Evolutionary conservation across 2,888 invertebrate genomes (phyloP), one percentile per base, ranked within the genome.

Genomic region (Lucinisca nassula): DNA sequence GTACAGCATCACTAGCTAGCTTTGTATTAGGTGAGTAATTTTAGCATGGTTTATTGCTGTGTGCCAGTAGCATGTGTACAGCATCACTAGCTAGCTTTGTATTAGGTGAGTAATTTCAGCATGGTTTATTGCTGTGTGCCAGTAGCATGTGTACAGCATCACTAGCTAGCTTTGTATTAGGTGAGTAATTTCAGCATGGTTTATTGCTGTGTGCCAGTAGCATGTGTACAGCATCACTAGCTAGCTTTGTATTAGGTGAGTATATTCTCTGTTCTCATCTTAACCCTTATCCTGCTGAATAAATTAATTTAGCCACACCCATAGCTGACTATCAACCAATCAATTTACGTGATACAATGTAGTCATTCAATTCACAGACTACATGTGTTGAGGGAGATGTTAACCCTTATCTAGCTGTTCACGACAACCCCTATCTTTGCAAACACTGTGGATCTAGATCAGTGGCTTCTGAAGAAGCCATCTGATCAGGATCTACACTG

Each of bases 91-190:
- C 99, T 72, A 98, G 98, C 96, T 98, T 99, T 95, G 97, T 98
- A 12, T 97, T 99, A 87, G 99, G 99, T 95, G 80, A 87, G 93
- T 88, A 98, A 95, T 96, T 98, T 73, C 97, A 98, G 93, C 98
- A 99, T 97, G 98, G 98, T 40, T 97, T 98, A 82, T 97, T 99
- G 85, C 97, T 99, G 86, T 98, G 98, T 97, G 98, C 98, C 77
- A 98, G 98, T 94, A 98, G 98, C 97, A 97, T 98, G 90, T 97
- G 98, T 40, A 99, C 99, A 77, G 98, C 99, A 58, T 98, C 98
- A 89, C 97, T 98, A 88, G 98, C 99, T 72, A 98, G 98, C 96
- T 98, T 99, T 95, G 97, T 98, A 12, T 97, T 99, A 87, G 99
- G 99, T 95, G 80, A 87, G 93, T n/a, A 98, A 95, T 96, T 98